Evolutionary conservation across 2,797 vertebrate genomes (phyloP), one percentile per base, ranked within the genome.

Genomic region (Hyperoplus lanceolatus): DNA sequence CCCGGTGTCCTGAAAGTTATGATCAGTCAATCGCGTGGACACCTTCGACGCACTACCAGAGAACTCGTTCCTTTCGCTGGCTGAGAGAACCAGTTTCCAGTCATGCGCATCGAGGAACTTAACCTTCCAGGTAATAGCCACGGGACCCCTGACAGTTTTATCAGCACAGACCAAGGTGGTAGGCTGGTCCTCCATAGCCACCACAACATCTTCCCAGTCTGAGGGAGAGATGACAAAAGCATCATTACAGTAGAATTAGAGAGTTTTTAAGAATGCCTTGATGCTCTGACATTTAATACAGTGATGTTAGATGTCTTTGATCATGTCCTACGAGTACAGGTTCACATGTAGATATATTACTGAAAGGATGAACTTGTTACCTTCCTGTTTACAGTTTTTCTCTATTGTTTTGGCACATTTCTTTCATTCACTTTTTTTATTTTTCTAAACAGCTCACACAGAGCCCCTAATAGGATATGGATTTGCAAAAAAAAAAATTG

Each of bases 121-220:
- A 70, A 81, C 76, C 81, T 14, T 82, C 95, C 95, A 96, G 66
- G 88, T 89, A 36, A 95, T 73, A 57, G 56, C 6, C 41, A 91
- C 61, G 0, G 75, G 14, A 6, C 78, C 81, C 66, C 4, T 79
- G 10, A 62, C 55, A 36, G 75, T 66, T n/a, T 41, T 50, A 36
- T 90, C 78, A 38, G 71, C 85, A 54, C 95, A 96, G 77, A 65
- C 43, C 77, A 96, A 83, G 16, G 85, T 92, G 77, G 88, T 62
- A 0, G 65, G 18, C 8, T 1, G 51, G 18, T 79, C 86, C 51
- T 82, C 88, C 55, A 39, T 73, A 6, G 56, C 85, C 83, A 96
- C 89, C 54, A 94, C 70, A 21, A 93, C 85, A 73, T 95, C 76
- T 0, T 89, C 59, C 93, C 91, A 94, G 4, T 82, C 93, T 95